Evolutionary conservation across 2,113 vertebrate genomes (phyloP), one percentile per base, ranked within the genome.

Genomic region (Cephalopterus ornatus): DNA sequence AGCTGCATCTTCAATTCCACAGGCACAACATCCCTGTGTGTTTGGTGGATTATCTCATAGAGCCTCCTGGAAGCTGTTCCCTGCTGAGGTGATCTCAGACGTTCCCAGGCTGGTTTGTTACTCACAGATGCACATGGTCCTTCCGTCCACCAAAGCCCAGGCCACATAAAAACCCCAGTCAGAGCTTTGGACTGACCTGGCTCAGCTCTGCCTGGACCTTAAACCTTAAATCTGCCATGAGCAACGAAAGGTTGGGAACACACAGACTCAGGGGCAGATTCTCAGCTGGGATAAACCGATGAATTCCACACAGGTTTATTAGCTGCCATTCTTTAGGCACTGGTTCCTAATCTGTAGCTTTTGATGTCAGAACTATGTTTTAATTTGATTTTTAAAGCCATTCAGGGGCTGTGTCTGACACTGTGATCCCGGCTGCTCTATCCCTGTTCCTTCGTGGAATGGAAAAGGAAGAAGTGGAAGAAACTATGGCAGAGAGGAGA

Each of bases 1-100:
- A 53, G 6, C 2, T 5, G n/a, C 2, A 1, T 44, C 72, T 26
- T 32, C 87, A 35, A 12, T 28, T 19, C 23, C 10, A 10, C 0
- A 47, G 4, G 7, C 46, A 20, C 46, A 46, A 21, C 46, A 46
- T 46, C 46, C 46, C 46, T 2, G 4, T 53, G 22, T 2, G 8
- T 53, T 27, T 5, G 33, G 10, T 24, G 3, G 24, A 66, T 82
- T 39, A 53, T 33, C 79, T 61, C 82, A 76, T 15, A 11, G 2
- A 24, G 6, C 3, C 74, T 71, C 56, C 56, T 28, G 0, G 12
- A 74, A 26, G 14, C 28, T 55, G 14, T 19, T 61, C 61, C 49
- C 79, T 56, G 18, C 61, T 37, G 71, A 46, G 75, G 20, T 27
- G 41, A 56, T 26, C 44, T 85, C 59, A 33, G 19, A 11, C 11